These are phyloP conservation scores for Engraulis encrasicolus DNA, from an alignment of 2,113 vertebrate genomes.

Conservation along the genomic window DNA sequence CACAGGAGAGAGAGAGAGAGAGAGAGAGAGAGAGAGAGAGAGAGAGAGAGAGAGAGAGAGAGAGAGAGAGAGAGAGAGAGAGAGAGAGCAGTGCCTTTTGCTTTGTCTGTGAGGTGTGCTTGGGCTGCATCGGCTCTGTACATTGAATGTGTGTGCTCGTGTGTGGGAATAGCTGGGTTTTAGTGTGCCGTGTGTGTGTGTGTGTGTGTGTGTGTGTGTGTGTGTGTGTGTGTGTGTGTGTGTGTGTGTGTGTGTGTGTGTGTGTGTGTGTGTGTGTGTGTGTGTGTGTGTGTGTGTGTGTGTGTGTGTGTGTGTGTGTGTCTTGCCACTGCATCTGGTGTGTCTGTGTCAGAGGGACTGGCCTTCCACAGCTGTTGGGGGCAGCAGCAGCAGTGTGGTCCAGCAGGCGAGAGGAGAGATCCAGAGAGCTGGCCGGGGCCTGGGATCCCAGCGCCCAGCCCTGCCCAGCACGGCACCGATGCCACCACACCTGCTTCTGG, in stretches of 20 bases:
- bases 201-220: neutral
- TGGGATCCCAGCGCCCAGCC: neutral
- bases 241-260: neutral
- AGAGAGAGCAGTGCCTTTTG: too few species aligned
- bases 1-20: too few species aligned
- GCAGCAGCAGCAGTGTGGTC: neutral
- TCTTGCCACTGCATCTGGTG: neutral
- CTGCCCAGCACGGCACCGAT: too few species aligned
- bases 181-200: neutral
- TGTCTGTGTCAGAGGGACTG: neutral
- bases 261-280: neutral
- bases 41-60: too few species aligned
- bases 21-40: too few species aligned
- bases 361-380: neutral
- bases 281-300: neutral
- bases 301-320: neutral
- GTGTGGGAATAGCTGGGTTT: neutral
- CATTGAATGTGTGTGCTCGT: too few species aligned
- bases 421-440: neutral
- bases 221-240: neutral
- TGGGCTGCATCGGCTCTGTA: too few species aligned
- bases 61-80: too few species aligned
- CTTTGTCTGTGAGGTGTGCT: too few species aligned
- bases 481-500: neutral
- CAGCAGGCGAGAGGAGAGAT: neutral